Base-by-base conservation (phyloP, 2,797 vertebrate species). In the Rhodeus uyekii region DNA sequence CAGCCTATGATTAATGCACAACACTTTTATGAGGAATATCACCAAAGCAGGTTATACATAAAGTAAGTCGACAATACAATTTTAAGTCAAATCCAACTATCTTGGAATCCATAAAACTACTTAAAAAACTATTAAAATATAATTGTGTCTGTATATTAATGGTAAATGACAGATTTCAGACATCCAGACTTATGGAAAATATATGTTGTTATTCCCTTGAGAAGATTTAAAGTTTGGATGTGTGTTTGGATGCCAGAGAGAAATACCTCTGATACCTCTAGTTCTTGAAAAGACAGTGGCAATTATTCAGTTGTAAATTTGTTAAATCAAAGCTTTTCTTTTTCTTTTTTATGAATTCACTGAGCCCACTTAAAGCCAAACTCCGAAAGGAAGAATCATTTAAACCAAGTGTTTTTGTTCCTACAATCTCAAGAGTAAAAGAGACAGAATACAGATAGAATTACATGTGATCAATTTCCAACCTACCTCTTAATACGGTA, bases 211-310 rank as follows among this genome's bases (percentile, higher is more conserved):
- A 48, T 58, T 63, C 55, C 68, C 55, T 36, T 72, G 55, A 72
- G 55, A 58, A 14, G 61, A 10, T 19, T 72, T 46, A 48, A 63
- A 48, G 55, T 27, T 69, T 34, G 85, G 87, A 88, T 82, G 82
- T 86, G 78, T 86, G 86, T 90, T 88, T 90, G 89, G 78, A 83
- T 71, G 65, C 18, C 61, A 74, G 39, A 68, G 76, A 87, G 78
- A 74, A 72, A 84, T 85, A 86, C 81, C 82, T 82, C 86, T 22
- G 13, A 77, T 84, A 53, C 82, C 68, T 29, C 3, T 61, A 81
- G 87, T 89, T 92, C 87, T 88, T 87, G 90, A 88, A 90, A 92
- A 91, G 84, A 91, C 89, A 86, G 86, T 88, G 73, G 80, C 64
- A 89, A 88, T 87, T 80, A 92, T 88, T 89, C 88, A 88, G 75